phyloP scores from a whole-genome alignment of 1,140 invertebrate species.

The Tyrophagus putrescentiae region DNA sequence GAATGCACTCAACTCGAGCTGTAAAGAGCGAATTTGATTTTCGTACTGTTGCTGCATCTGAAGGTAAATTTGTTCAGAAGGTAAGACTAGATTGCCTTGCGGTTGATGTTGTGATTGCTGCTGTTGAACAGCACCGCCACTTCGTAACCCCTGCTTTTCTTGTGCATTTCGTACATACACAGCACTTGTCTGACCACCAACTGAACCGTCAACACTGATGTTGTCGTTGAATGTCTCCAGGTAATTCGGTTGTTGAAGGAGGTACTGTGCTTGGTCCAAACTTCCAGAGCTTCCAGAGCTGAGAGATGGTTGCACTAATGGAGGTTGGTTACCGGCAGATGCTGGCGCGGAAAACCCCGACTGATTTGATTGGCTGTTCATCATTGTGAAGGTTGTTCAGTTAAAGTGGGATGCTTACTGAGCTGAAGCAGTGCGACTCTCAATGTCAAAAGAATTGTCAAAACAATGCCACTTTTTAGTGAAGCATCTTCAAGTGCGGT shows the following conservation, averaged over 20 bases:
- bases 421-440: no score
- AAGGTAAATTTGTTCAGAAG: not conserved
- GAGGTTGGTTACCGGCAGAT: no score
- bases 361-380: no score
- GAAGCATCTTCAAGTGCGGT: no score
- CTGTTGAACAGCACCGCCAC: not conserved
- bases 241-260: not conserved
- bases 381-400: no score
- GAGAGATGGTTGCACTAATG: no score
- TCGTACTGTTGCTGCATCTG: conserved; percentile 17
- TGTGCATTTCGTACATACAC: not conserved
- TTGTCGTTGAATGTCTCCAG: not conserved
- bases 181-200: not conserved
- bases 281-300: no score
- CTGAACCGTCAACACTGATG: not conserved
- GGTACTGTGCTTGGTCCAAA: not conserved
- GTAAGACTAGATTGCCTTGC: not conserved
- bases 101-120: not conserved
- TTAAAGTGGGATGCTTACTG: no score
- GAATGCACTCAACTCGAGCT: not conserved
- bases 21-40: not conserved
- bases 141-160: no score
- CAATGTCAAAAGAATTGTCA: no score
- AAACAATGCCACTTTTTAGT: no score
- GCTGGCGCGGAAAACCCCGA: no score